Evolutionary conservation across 2,113 vertebrate species (phyloP).

Genomic region (Danio rerio): GRCz12tu NC_133179.1:8988001-8988500

Average conservation of each 20-base stretch:
- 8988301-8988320: too few species aligned
- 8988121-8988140: slow-evolving; percentile 44
- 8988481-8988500: too few species aligned
- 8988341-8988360: too few species aligned
- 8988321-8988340: too few species aligned
- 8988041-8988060: slow-evolving; percentile 34
- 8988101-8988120: slow-evolving; percentile 55
- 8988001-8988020: slow-evolving; percentile 12
- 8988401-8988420: too few species aligned
- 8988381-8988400: too few species aligned
- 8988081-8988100: slow-evolving; percentile 40
- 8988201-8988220: slow-evolving; percentile 36
- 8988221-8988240: not conserved
- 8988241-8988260: slow-evolving; percentile 9
- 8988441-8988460: too few species aligned
- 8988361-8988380: too few species aligned
- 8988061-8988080: slow-evolving; percentile 43
- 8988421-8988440: too few species aligned
- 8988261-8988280: not conserved
- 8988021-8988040: slow-evolving; percentile 29
- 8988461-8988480: too few species aligned
- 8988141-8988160: not conserved
- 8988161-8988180: slow-evolving; percentile 27
- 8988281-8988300: not conserved
- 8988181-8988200: slow-evolving; percentile 33